phyloP scores from a whole-genome alignment of 2,797 vertebrate species.

The Mastacembelus armatus region DNA sequence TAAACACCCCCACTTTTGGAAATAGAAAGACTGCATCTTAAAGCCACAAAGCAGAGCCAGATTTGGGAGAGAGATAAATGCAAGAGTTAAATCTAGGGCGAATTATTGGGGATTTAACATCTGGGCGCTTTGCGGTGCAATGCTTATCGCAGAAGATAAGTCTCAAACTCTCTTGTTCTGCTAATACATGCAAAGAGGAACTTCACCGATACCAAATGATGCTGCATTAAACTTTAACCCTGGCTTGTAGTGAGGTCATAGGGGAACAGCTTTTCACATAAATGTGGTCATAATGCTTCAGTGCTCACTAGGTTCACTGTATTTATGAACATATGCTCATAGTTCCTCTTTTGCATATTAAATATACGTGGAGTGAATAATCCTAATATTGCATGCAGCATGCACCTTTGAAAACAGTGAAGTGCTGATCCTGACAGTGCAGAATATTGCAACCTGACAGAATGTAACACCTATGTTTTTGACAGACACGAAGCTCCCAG shows the following conservation, averaged over 20 bases:
- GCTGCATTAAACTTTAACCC: slow-evolving; percentile 55
- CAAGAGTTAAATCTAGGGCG: slow-evolving; percentile 70
- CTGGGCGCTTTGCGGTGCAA: slow-evolving; percentile 62
- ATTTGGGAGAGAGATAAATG: slow-evolving; percentile 73
- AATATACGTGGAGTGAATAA: too few species aligned
- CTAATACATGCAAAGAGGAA: slow-evolving; percentile 65
- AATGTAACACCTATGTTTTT: not conserved
- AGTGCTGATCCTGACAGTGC: slow-evolving; percentile 9
- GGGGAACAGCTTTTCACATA: slow-evolving; percentile 6
- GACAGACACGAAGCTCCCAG: slow-evolving; percentile 44
- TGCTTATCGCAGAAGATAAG: slow-evolving; percentile 53
- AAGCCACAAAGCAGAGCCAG: slow-evolving; percentile 67
- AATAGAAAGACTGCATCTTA: slow-evolving; percentile 63
- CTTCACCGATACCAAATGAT: slow-evolving; percentile 33
- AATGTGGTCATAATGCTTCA: not conserved
- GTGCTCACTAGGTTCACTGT: not conserved
- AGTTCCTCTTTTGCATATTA: slow-evolving; percentile 4
- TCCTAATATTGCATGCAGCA: too few species aligned
- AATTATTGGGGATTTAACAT: slow-evolving; percentile 80
- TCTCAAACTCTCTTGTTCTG: slow-evolving; percentile 54
- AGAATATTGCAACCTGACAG: slow-evolving; percentile 44
- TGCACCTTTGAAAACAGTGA: too few species aligned
- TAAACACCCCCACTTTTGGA: slow-evolving; percentile 62
- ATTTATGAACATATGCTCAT: not conserved
- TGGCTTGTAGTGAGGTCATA: slow-evolving; percentile 3